phyloP scores from a whole-genome alignment of 2,888 invertebrate genomes.

The Coleophora flavipennella region DNA sequence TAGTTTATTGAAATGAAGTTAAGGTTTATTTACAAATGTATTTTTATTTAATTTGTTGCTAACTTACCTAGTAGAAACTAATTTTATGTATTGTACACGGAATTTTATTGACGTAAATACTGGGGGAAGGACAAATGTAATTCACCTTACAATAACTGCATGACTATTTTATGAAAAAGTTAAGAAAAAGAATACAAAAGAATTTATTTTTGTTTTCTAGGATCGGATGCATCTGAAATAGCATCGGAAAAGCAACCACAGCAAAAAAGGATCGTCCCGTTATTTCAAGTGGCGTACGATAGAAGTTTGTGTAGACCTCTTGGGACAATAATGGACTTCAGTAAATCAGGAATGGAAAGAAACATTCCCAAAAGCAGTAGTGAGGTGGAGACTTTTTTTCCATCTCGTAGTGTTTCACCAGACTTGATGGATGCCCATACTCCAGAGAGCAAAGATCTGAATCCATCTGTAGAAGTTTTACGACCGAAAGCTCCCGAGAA shows the following conservation, averaged over 20 bases:
- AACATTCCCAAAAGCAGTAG: constrained; percentile 11
- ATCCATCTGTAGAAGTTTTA: not conserved
- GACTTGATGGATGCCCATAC: constrained; percentile 17
- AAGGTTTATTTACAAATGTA: too few species aligned
- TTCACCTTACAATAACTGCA: constrained; percentile 1
- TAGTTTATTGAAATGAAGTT: too few species aligned
- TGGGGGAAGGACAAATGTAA: constrained; percentile 1
- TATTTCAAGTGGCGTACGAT: constrained; percentile 65
- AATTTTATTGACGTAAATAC: not conserved
- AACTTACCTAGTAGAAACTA: too few species aligned
- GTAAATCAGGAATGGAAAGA: constrained; percentile 27
- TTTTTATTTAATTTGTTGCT: not conserved
- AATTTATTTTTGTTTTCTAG: constrained; percentile 57
- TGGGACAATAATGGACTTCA: constrained; percentile 52
- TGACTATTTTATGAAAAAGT: not conserved
- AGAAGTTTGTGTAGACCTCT: constrained; percentile 57
- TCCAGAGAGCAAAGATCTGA: constrained; percentile 5
- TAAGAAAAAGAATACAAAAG: constrained; percentile 1
- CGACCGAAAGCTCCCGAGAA: constrained; percentile 23
- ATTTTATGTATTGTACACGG: too few species aligned
- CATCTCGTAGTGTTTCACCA: constrained; percentile 48
- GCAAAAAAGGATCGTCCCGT: constrained; percentile 44
- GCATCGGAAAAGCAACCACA: constrained; percentile 26
- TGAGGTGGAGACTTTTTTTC: constrained; percentile 18
- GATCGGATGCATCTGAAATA: constrained; percentile 32